Base-by-base conservation (phyloP, 2,113 vertebrate species). In the Micronycteris hirsuta region DNA sequence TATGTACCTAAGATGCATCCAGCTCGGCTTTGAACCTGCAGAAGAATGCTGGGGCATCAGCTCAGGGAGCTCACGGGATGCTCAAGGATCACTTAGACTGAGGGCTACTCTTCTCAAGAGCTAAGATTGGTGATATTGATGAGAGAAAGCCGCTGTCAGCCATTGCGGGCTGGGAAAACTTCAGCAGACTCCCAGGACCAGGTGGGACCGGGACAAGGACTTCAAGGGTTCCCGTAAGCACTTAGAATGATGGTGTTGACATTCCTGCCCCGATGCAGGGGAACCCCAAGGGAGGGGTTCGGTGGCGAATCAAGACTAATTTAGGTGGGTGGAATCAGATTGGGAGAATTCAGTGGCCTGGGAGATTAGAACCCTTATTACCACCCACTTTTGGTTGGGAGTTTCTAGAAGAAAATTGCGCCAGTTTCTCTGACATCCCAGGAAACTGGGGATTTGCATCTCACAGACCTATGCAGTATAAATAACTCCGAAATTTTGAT, bases 401-500 rank as follows among this genome's bases (percentile, higher is more conserved):
- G 49, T 92, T 95, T 95, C 93, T 81, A 90, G 45, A 93, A 95
- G 58, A 97, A 68, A 80, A 67, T 65, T 74, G 24, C 86, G 73
- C 67, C 45, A 82, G 12, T 86, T 95, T 96, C 31, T 93, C 92
- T 54, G 84, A 24, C 12, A 95, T 87, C 71, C 49, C 54, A 87
- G 94, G 94, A 95, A 97, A 94, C 93, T 52, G 15, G 41, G 82
- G 38, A 88, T 87, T 96, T 93, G 49, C 36, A 83, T 90, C 67
- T 83, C 84, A 71, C 84, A 97, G 88, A 52, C 87, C 76, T 70
- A 26, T 80, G 89, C 12, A 52, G 47, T 96, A 97, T 95, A 96
- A 97, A 97, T 97, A 97, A 92, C 95, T 94, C 77, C 26, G 73
- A 78, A 83, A 91, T 63, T 45, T n/a, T 96, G 96, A 97, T 83